Base-by-base conservation (phyloP, 2,797 vertebrate genomes). In the Enteromius mattozi region DNA sequence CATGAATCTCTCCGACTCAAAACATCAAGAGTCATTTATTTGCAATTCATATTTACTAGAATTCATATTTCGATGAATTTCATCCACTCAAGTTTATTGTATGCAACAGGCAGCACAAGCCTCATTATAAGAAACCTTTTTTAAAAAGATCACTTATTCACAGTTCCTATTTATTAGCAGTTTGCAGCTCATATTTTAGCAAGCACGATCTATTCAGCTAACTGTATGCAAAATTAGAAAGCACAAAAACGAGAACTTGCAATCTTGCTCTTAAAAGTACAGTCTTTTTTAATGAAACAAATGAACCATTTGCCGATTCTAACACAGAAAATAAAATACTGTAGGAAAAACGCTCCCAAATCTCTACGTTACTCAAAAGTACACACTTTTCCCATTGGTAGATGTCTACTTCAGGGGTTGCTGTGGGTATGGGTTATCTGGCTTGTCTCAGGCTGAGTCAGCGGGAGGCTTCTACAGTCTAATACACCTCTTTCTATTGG, bases 361-460 rank as follows among this genome's bases (percentile, higher is more conserved):
- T 63, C 13, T 30, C 61, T 13, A 51, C 10, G 10, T 2, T 24
- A 59, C 21, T 59, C 33, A 17, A 40, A 59, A 59, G 54, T 24
- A 59, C 7, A 40, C 21, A 10, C 35, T 56, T 59, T 63, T 56
- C 12, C 27, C 27, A 1, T 51, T 37, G 24, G 24, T 30, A 63
- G 59, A 63, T 6, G 24, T 63, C 59, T 63, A 16, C 59, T 63
- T 14, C 13, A 61, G 35, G 65, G 12, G 21, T 81, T 72, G 40
- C 80, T 10, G 24, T 74, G 40, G 37, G 51, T 17, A 47, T 27
- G 59, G 19, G 30, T 17, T 49, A 51, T 45, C 71, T 54, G 42
- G 72, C 21, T 3, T 5, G n/a, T 69, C 80, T 56, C 69, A 33
- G 61, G 49, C 61, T 40, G 82, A 19, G 84, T 90, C 86, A 89